Evolutionary conservation across 2,113 vertebrate genomes (phyloP).

Genomic region (Leucoraja erinaceus): DNA sequence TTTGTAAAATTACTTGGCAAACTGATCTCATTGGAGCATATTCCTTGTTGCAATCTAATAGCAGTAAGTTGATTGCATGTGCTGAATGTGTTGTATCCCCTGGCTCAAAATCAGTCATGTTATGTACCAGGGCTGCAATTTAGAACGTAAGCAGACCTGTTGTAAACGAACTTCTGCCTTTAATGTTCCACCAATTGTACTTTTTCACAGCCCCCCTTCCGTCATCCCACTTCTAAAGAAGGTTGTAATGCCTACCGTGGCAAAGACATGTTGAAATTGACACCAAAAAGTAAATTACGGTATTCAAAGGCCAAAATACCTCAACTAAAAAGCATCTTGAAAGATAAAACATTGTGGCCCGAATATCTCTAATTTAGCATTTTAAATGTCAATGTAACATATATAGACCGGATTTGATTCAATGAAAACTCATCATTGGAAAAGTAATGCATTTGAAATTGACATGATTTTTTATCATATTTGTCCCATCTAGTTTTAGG

Average conservation of each 20-base stretch:
- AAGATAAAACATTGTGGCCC: too few species aligned
- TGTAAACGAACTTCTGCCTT: constrained; percentile 20
- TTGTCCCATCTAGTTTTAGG: neutral
- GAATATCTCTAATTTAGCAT: neutral
- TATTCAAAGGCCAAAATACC: neutral
- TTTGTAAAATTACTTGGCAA: neutral
- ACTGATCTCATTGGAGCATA: neutral
- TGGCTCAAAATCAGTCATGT: neutral
- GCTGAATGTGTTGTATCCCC: neutral
- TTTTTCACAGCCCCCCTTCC: neutral
- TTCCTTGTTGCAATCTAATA: neutral
- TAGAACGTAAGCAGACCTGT: neutral
- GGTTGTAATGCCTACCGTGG: too few species aligned
- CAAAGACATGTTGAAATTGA: constrained; percentile 17
- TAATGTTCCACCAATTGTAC: neutral
- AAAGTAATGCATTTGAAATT: too few species aligned
- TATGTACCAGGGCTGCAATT: neutral
- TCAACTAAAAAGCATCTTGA: too few species aligned
- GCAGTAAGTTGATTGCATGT: neutral
- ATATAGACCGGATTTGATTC: neutral
- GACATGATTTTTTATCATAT: neutral
- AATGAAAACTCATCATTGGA: neutral
- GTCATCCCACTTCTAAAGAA: neutral
- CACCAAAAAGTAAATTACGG: neutral
- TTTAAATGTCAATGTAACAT: neutral